Base-by-base conservation (phyloP, 2,113 vertebrate genomes). In the Thryonomys swinderianus region DNA sequence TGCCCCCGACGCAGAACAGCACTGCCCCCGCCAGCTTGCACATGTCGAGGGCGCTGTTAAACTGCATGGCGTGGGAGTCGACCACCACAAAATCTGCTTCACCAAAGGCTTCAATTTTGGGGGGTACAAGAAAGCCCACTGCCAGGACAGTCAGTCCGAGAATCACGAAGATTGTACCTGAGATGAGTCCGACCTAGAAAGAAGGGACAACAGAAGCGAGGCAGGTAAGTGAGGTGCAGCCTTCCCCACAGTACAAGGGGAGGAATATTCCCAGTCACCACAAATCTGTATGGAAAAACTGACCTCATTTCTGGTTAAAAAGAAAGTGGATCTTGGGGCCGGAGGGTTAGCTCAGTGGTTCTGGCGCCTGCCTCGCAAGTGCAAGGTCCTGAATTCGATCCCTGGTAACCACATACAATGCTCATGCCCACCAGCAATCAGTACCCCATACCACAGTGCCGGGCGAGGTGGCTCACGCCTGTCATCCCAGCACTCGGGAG, bases 1-100 rank as follows among this genome's bases (percentile, higher is more conserved):
- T 99, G 27, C 99, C 99, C 53, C 99, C 99, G 37, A 99, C 96
- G 76, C 99, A 99, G 97, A 99, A 99, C 92, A 99, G 98, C 91
- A 99, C 98, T 0, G 99, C 99, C 2, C 99, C 99, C 0, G 98
- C 99, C 98, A 99, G 98, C 98, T 99, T 99, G 97, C 99, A 99
- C 74, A 99, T 98, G 57, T 99, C 99, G 57, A 99, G 99, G 25
- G 99, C 99, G 1, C 98, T 98, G 61, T 99, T 99, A 96, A 99
- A 99, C 93, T 98, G 98, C 80, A 99, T 92, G 0, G 99, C 99
- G 0, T 96, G 99, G 9, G 98, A 98, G 97, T 99, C 99, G 25
- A 99, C 99, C 69, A 99, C 99, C 23, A 99, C 98, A 61, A 99
- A 99, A 98, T 99, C 99, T 71, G 99, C 99, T 93, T 99, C 99